phyloP scores from a whole-genome alignment of 2,797 vertebrate genomes.

The Mormyrus hasselquistii region DNA sequence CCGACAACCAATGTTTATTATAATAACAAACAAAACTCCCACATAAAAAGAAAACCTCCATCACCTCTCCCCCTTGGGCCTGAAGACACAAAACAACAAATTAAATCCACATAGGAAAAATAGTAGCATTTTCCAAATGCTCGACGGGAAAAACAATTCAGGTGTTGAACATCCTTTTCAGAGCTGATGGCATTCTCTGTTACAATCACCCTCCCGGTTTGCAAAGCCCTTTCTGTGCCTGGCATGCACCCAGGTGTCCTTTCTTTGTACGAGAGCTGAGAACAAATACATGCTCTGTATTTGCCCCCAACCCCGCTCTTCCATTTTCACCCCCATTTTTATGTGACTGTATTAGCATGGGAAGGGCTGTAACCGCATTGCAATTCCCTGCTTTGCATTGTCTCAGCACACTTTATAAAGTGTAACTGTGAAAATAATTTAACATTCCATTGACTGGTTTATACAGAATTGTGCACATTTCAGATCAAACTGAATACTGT shows the following conservation, averaged over 20 bases:
- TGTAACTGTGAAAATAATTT: background rate
- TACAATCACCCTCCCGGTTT: background rate
- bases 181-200: slow-evolving; percentile 1
- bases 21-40: slow-evolving; percentile 12
- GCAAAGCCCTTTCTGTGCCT: background rate
- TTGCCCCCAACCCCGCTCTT: background rate
- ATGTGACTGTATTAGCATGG: background rate
- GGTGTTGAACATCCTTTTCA: background rate
- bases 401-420: background rate
- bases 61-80: background rate
- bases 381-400: background rate
- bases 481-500: background rate
- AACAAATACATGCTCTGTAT: background rate
- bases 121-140: background rate
- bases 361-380: background rate
- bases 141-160: background rate
- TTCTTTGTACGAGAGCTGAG: background rate
- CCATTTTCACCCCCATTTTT: background rate
- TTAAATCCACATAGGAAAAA: slow-evolving; percentile 6
- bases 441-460: background rate
- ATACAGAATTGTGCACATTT: background rate
- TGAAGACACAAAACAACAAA: slow-evolving; percentile 8
- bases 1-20: background rate
- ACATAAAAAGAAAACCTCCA: background rate
- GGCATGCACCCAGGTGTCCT: background rate